phyloP scores from a whole-genome alignment of 2,797 vertebrate species.

The Ciconia nigra region DNA sequence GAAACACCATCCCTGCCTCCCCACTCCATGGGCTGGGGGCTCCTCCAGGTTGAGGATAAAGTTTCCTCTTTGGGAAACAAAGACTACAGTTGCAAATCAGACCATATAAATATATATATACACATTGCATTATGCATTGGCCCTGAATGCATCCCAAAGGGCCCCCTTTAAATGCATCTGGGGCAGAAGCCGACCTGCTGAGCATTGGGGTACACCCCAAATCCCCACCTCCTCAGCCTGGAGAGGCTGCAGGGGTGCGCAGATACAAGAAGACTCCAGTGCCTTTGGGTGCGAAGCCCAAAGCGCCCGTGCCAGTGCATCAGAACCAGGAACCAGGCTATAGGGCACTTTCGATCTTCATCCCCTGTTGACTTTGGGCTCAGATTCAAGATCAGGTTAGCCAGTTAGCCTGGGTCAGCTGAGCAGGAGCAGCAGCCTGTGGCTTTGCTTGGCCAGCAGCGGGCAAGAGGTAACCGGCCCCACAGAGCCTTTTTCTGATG shows the following conservation, averaged over 20 bases:
- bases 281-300: background rate
- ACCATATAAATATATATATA: background rate
- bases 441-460: background rate
- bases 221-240: background rate
- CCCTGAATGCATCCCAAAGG: background rate
- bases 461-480: background rate
- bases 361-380: background rate
- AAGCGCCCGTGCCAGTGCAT: accelerated
- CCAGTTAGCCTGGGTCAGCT: background rate
- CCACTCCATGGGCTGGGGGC: background rate
- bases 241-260: background rate
- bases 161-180: background rate
- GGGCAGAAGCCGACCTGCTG: background rate
- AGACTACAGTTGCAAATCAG: background rate
- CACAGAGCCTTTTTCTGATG: background rate
- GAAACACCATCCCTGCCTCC: background rate
- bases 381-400: background rate
- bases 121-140: background rate
- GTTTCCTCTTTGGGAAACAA: background rate
- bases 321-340: accelerated
- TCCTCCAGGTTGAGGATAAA: background rate
- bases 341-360: background rate
- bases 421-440: background rate
- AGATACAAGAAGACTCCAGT: background rate
- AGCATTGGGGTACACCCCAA: background rate